These are phyloP conservation scores for Myripristis murdjan DNA, from an alignment of 2,797 vertebrate species.

Conservation along the genomic window DNA sequence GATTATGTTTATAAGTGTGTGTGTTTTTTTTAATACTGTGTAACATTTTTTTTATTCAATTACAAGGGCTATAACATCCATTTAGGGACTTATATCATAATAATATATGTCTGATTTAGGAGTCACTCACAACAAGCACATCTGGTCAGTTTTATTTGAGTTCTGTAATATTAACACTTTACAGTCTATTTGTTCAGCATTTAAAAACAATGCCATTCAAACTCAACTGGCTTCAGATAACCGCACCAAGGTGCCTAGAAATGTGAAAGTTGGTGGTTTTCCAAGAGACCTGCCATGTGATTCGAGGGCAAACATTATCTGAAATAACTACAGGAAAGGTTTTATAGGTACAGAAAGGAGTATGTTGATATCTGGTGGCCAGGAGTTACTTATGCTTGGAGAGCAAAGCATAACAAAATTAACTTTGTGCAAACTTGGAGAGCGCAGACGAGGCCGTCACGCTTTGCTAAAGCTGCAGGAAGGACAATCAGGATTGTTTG, in stretches of 20 bases:
- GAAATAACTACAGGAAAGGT: neutral
- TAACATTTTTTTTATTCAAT: too few species aligned
- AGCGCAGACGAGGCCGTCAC: neutral
- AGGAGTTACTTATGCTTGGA: neutral
- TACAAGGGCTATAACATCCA: too few species aligned
- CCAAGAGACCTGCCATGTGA: neutral
- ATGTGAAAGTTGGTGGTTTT: neutral
- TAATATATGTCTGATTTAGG: too few species aligned
- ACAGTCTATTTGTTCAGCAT: too few species aligned
- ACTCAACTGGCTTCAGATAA: neutral
- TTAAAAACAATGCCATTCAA: too few species aligned
- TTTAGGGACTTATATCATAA: too few species aligned
- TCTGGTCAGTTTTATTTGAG: too few species aligned
- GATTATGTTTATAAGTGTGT: too few species aligned
- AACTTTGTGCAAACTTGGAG: neutral
- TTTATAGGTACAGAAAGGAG: conserved; percentile 1
- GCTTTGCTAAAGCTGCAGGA: neutral
- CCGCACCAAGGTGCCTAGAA: neutral
- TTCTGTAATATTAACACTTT: too few species aligned
- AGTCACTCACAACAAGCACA: too few species aligned
- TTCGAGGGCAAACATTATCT: too few species aligned
- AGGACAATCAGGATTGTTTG: conserved; percentile 5
- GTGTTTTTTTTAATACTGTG: too few species aligned
- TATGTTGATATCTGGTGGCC: conserved; percentile 1
- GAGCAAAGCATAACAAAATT: neutral